Evolutionary conservation across 2,888 invertebrate species (phyloP), one percentile per base, ranked within the genome.

Genomic region (Dasypogon diadema): DNA sequence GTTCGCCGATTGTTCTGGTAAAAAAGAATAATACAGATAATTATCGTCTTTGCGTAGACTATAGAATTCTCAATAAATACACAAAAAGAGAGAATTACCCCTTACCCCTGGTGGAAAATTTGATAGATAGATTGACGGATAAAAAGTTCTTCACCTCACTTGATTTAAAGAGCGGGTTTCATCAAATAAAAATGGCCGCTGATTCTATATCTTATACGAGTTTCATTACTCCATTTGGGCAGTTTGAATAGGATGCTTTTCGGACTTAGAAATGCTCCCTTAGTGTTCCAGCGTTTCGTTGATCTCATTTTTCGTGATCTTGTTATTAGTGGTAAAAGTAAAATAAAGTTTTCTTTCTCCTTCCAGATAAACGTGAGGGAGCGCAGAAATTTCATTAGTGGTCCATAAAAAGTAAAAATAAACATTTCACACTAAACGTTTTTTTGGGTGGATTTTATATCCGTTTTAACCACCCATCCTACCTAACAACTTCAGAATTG

Each of bases 201-300:
- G 76, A 80, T 6, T 79, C 79, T 12, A 75, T 74, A 22, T 74
- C 76, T 65, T 79, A 65, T 51, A 79, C 78, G 2, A 75, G 77
- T 16, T 80, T 79, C 58, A 78, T 79, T 5, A 79, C 79, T 3
- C 77, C 78, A 8, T 42, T 76, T 37, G 77, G 79, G 16, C 78
- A 79, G 26, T 78, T 26, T 74, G 76, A 77, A 46, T 78, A 58
- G 14, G 14, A 75, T 79, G 79, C 79, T 77, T n/a, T 79, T 78
- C 30, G 78, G 65, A 0, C 65, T 76, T 12, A 73, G 55, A 14
- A 76, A 76, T 56, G 76, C 46, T 18, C 72, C 78, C 3, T 51
- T 72, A 1, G 37, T 54, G 8, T 76, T 76, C 16, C 80, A 79
- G 54, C 65, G 78, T 54, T 79, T 75, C 60, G 75, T 80, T 6